A percentile compares a stretch with the other conserved stretches of the same genome.
These are phyloP conservation scores for Pholis gunnellus DNA, from an alignment of 2,113 vertebrate species.

Conservation along the genomic window DNA sequence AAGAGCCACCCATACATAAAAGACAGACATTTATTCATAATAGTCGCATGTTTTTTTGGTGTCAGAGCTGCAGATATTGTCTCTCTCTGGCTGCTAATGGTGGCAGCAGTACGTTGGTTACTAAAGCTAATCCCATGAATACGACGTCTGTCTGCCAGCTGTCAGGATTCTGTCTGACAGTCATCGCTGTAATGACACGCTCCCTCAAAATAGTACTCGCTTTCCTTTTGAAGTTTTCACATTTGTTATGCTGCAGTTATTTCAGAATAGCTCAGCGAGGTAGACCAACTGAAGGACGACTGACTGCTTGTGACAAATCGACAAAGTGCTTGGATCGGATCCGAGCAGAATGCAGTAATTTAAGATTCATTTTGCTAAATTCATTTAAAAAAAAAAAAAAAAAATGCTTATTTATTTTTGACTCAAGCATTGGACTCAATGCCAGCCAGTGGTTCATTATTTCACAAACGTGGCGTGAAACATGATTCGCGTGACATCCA, in stretches of 20 bases:
- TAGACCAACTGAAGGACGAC: conserved; percentile 10
- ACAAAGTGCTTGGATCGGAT: background rate
- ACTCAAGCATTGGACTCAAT: background rate
- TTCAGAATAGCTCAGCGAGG: conserved; percentile 23
- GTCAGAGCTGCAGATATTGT: conserved; percentile 35
- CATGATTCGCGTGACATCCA: background rate
- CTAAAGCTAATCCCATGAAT: conserved; percentile 25
- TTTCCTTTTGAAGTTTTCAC: conserved; percentile 48
- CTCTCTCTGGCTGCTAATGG: conserved; percentile 20
- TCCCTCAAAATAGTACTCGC: conserved; percentile 35
- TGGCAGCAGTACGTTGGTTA: conserved; percentile 26
- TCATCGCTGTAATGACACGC: conserved; percentile 19
- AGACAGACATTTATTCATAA: conserved; percentile 19
- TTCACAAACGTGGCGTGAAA: background rate
- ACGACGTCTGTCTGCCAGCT: conserved; percentile 69
- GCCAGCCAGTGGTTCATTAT: background rate
- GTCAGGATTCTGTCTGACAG: conserved; percentile 52
- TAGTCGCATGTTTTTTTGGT: background rate
- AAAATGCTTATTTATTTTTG: background rate
- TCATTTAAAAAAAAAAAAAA: background rate
- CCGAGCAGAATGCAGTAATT: background rate
- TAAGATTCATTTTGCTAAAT: conserved; percentile 12
- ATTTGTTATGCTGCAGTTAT: conserved; percentile 50
- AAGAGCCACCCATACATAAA: conserved; percentile 20
- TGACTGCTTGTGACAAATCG: conserved; percentile 1